Base-by-base conservation (phyloP, 2,888 invertebrate species). In the Protonemura montana region DNA sequence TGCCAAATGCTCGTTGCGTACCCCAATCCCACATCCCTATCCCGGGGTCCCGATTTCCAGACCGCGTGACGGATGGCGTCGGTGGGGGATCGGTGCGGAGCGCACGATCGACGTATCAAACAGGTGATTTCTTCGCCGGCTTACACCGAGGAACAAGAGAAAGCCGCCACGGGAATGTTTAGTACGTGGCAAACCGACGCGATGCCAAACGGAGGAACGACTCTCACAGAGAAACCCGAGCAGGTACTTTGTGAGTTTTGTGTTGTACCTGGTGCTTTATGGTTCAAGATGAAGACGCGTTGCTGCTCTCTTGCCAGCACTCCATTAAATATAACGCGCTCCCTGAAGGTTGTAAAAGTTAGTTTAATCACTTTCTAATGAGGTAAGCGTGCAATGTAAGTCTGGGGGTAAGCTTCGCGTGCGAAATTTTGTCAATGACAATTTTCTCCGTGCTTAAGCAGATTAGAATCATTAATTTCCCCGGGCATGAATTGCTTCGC, bases 341-440 rank as follows among this genome's bases (percentile, higher is more conserved):
- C 59, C 21, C 59, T 59, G 59, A 7, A 59, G 13, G 59, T 59
- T 7, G 59, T 21, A 59, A 59, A 59, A 59, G 59, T 59, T 59
- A 59, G 59, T 59, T 21, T 59, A 59, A 59, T 59, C 59, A 59
- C 59, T 59, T 59, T 59, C 59, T 59, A 59, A 59, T 59, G 59
- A 59, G 59, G 59, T 59, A 59, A 59, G 59, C 59, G 59, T 2
- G 59, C n/a, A 35, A 13, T 59, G 59, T 59, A 59, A 59, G 59
- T 59, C 59, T 59, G 59, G 59, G 35, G 16, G 16, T 59, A 59
- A 59, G 59, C 59, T 1, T 16, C 6, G 13, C 59, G 59, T 59
- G 59, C 59, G 21, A 10, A 59, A 59, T 59, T 59, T 59, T 59
- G 59, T 59, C 59, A 59, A 59, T 59, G 59, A 59, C 59, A 59